These are phyloP conservation scores for Sphaerophoria taeniata DNA, from an alignment of 2,888 invertebrate species.

Conservation along the genomic window DNA sequence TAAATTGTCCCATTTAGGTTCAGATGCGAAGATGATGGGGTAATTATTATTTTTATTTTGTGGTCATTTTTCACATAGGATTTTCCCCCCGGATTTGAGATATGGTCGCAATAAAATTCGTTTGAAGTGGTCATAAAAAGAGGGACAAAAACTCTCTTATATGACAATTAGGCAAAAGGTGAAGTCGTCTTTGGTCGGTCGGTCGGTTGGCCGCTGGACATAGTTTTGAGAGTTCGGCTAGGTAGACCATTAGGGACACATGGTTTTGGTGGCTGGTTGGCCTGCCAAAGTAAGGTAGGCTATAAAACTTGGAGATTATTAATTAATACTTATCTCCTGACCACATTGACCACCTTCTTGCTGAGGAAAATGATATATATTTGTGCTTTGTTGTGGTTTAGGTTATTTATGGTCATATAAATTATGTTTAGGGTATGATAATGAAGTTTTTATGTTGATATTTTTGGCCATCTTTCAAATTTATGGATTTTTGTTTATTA, in stretches of 20 bases:
- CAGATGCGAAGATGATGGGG: slow-evolving; percentile 69
- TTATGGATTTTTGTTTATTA: too few species aligned
- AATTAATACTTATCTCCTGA: background rate
- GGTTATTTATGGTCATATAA: background rate
- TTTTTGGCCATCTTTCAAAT: background rate
- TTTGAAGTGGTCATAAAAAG: slow-evolving; percentile 27
- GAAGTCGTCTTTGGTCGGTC: too few species aligned
- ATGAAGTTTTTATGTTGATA: background rate
- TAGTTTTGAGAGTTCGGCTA: background rate
- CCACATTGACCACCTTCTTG: slow-evolving; percentile 1
- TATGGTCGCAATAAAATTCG: slow-evolving; percentile 45
- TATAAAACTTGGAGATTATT: slow-evolving; percentile 40
- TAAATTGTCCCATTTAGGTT: slow-evolving; percentile 68
- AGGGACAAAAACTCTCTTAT: slow-evolving; percentile 11
- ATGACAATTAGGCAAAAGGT: slow-evolving; percentile 51
- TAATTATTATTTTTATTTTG: slow-evolving; percentile 69
- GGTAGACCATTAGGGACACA: slow-evolving; percentile 25
- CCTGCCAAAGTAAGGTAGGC: slow-evolving; percentile 10
- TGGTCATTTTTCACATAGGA: slow-evolving; percentile 59
- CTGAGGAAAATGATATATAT: background rate
- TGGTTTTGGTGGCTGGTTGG: background rate
- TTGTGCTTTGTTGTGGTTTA: background rate
- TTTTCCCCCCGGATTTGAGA: slow-evolving; percentile 47
- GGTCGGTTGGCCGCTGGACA: slow-evolving; percentile 10
- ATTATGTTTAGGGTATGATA: slow-evolving; percentile 4